Evolutionary conservation across 2,113 vertebrate species (phyloP).

Genomic region (Oxyruncus cristatus): DNA sequence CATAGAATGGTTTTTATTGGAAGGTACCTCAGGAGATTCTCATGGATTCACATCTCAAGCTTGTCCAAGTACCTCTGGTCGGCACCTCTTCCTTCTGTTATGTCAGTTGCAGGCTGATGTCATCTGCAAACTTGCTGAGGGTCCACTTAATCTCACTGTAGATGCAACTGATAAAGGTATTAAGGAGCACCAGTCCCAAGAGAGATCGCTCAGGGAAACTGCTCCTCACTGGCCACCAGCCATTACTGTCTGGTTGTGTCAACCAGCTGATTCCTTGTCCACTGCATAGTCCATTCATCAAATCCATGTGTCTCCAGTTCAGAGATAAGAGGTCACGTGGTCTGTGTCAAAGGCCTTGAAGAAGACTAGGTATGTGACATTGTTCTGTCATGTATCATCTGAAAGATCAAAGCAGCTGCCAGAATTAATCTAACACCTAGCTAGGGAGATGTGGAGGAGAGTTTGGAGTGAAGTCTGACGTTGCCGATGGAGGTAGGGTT

Average conservation of each 20-base stretch:
- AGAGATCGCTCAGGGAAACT: background rate
- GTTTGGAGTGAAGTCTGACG: conserved; percentile 93
- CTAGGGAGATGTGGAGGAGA: conserved; percentile 89
- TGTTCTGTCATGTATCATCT: conserved; percentile 83
- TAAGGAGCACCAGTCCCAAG: background rate
- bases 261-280: background rate
- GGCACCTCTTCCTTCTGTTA: background rate
- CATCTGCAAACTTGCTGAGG: background rate
- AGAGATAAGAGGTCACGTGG: background rate
- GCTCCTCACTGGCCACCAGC: background rate
- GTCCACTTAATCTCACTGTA: rapidly evolving
- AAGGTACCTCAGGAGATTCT: background rate
- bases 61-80: background rate
- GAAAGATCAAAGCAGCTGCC: conserved; percentile 92
- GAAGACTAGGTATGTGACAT: background rate
- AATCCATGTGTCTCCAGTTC: background rate
- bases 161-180: background rate
- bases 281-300: background rate
- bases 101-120: background rate
- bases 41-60: background rate
- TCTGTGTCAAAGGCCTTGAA: background rate
- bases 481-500: conserved; percentile 84
- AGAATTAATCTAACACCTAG: conserved; percentile 90
- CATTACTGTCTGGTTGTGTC: background rate
- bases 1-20: background rate